These are phyloP conservation scores for Aleiodes leptofemur DNA, from an alignment of 2,888 invertebrate species.

Conservation along the genomic window DNA sequence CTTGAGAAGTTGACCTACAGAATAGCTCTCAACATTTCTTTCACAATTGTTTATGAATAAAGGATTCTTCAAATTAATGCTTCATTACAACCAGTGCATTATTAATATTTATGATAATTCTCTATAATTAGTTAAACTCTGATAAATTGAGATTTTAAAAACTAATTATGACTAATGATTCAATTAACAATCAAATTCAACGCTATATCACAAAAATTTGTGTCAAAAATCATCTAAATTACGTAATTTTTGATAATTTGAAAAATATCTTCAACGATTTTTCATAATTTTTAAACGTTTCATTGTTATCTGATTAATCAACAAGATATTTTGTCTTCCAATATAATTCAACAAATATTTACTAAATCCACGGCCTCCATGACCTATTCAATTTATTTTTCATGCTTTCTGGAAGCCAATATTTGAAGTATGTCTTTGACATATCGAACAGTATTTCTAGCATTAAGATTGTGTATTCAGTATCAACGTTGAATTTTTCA, in stretches of 20 bases:
- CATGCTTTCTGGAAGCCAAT: background rate
- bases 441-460: slow-evolving; percentile 20
- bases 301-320: slow-evolving; percentile 1
- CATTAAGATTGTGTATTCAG: background rate
- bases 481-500: background rate
- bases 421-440: background rate
- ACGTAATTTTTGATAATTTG: too few relatives aligned
- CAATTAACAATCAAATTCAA: slow-evolving; percentile 9
- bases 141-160: slow-evolving; percentile 28
- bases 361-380: background rate
- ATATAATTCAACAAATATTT: background rate
- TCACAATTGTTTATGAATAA: slow-evolving; percentile 7
- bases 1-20: slow-evolving; percentile 7
- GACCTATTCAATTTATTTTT: background rate
- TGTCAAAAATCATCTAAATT: too few relatives aligned
- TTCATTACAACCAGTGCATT: slow-evolving; percentile 4
- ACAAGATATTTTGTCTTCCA: slow-evolving; percentile 6
- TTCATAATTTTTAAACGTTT: too few relatives aligned
- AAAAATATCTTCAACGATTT: too few relatives aligned
- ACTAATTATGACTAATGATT: background rate
- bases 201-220: background rate
- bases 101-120: slow-evolving; percentile 25
- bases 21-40: slow-evolving; percentile 1
- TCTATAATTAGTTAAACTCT: slow-evolving; percentile 41
- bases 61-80: slow-evolving; percentile 6